Conservation (phyloP, 2,113 vertebrate genomes). For the Platanista minor region DNA sequence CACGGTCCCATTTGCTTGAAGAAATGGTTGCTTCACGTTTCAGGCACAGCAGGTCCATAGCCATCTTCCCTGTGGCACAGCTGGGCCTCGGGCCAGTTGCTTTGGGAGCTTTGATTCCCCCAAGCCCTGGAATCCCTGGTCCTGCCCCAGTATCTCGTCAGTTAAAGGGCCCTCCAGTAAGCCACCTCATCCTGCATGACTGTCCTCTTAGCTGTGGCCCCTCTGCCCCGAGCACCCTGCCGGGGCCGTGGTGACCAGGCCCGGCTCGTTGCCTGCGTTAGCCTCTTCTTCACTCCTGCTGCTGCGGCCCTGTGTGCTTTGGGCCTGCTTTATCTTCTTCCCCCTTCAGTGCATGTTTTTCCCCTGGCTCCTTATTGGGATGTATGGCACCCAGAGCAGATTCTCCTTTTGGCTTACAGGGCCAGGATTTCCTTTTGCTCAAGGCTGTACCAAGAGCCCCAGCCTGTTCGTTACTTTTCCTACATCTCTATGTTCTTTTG, state of each 20-base stretch:
- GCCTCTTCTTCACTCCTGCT: neutral
- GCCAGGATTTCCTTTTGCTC: neutral
- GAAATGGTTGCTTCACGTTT: neutral
- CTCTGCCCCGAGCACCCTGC: neutral
- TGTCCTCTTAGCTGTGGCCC: rapidly evolving
- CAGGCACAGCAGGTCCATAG: neutral
- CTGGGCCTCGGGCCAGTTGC: neutral
- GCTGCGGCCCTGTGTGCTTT: neutral
- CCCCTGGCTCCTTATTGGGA: neutral
- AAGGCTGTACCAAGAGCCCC: neutral
- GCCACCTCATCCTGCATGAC: rapidly evolving
- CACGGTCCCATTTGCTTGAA: neutral
- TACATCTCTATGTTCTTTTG: neutral
- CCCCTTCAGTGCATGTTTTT: neutral
- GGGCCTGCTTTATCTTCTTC: neutral
- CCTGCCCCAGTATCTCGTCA: neutral
- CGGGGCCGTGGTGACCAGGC: neutral
- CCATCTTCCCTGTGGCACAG: neutral
- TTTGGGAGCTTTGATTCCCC: neutral
- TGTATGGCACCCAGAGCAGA: rapidly evolving
- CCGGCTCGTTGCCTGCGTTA: rapidly evolving
- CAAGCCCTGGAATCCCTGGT: neutral
- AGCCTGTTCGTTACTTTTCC: neutral
- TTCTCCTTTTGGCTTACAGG: neutral
- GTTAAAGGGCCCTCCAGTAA: neutral